Evolutionary conservation across 2,797 vertebrate genomes (phyloP).

Genomic region (Clarias pachynema): DNA sequence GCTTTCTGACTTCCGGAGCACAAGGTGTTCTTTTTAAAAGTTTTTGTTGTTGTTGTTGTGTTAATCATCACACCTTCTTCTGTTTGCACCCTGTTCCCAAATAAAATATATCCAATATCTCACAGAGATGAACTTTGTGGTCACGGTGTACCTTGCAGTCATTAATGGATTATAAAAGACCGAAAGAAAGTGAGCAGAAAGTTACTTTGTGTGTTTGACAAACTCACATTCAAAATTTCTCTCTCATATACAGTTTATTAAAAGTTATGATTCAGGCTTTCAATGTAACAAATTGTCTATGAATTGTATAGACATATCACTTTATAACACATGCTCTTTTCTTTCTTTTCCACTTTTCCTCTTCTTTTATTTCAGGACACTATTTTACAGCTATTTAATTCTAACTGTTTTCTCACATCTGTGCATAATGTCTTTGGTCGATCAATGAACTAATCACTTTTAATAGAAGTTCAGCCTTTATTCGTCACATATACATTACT

Average conservation of each 20-base stretch:
- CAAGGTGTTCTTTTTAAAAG: slow-evolving; percentile 25
- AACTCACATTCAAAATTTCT: neutral
- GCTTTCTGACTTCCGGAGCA: slow-evolving; percentile 27
- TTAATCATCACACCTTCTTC: slow-evolving; percentile 18
- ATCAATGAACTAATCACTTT: slow-evolving; percentile 47
- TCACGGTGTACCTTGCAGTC: neutral
- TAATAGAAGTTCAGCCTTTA: neutral
- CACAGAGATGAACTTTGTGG: slow-evolving; percentile 23
- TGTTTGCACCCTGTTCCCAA: slow-evolving; percentile 24
- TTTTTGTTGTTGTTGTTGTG: neutral
- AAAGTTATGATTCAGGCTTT: neutral
- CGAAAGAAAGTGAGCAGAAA: slow-evolving; percentile 26
- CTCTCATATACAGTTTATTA: neutral
- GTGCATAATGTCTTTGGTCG: slow-evolving; percentile 6
- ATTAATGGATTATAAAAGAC: slow-evolving; percentile 13
- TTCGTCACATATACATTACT: too few species aligned
- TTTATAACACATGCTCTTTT: neutral
- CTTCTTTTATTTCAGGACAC: neutral
- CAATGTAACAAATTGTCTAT: neutral
- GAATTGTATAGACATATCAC: neutral
- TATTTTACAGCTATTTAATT: neutral
- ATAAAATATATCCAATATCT: neutral
- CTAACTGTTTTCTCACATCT: neutral
- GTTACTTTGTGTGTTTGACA: slow-evolving; percentile 22
- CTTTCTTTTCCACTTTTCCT: neutral